These are phyloP conservation scores for Monopterus albus DNA, from an alignment of 2,113 vertebrate genomes.

Conservation along the genomic window DNA sequence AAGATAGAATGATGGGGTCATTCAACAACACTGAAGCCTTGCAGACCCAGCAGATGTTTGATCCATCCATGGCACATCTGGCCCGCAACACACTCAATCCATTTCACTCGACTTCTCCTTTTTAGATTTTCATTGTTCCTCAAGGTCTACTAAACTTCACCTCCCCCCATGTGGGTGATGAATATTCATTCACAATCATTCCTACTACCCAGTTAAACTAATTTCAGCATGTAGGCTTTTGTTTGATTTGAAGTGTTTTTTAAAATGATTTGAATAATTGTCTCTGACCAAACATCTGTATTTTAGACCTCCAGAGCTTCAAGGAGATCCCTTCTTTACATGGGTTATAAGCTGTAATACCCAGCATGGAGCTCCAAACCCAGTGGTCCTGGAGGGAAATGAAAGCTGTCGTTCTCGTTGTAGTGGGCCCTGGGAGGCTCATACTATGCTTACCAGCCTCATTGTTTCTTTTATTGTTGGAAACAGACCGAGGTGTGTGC, in stretches of 20 bases:
- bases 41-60: conserved; percentile 74
- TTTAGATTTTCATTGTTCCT: conserved; percentile 78
- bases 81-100: conserved; percentile 68
- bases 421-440: conserved; percentile 57
- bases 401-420: conserved; percentile 58
- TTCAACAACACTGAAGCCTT: conserved; percentile 58
- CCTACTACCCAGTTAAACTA: conserved; percentile 24
- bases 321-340: conserved; percentile 10
- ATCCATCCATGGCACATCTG: conserved; percentile 77
- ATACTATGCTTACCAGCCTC: conserved; percentile 61
- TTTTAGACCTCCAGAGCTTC: not conserved
- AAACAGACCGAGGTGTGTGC: conserved; percentile 59
- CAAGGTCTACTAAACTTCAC: conserved; percentile 71
- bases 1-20: conserved; percentile 51
- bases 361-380: conserved; percentile 15
- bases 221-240: conserved; percentile 31
- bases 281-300: conserved; percentile 19
- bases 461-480: conserved; percentile 74
- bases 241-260: conserved; percentile 20
- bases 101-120: conserved; percentile 72
- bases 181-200: conserved; percentile 62
- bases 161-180: conserved; percentile 55
- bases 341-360: conserved; percentile 2
- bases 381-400: conserved; percentile 47
- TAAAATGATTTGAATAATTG: conserved; percentile 14